Evolutionary conservation across 2,113 vertebrate species (phyloP).

Genomic region (Indicator maculatus): DNA sequence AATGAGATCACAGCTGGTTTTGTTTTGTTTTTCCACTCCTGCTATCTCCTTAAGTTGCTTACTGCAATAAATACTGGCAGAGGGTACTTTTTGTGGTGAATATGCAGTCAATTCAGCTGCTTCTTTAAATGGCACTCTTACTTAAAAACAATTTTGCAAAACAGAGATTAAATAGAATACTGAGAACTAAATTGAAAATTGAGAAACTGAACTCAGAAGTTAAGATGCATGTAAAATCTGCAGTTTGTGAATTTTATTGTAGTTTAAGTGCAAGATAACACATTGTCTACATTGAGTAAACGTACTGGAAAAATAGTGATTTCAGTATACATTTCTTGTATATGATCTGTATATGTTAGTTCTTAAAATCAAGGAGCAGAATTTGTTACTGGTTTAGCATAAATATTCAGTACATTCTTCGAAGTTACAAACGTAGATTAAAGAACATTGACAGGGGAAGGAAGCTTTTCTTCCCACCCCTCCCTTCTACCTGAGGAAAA

Average conservation of each 20-base stretch:
- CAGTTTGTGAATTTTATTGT: not conserved
- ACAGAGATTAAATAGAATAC: not conserved
- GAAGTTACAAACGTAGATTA: not conserved
- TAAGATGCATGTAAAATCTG: not conserved
- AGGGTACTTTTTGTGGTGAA: not conserved
- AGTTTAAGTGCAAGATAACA: not conserved
- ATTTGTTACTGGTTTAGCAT: not conserved
- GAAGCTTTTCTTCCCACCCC: not conserved
- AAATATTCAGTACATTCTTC: not conserved
- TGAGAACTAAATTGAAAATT: not conserved
- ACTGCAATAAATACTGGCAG: not conserved
- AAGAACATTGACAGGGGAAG: not conserved
- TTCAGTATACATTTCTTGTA: not conserved
- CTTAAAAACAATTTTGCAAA: not conserved
- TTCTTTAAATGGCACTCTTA: not conserved
- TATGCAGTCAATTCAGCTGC: not conserved
- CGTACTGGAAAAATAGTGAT: not conserved
- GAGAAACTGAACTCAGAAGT: not conserved
- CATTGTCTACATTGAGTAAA: not conserved
- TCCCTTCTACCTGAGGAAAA: accelerated
- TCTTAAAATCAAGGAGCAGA: not conserved
- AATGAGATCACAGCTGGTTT: slow-evolving; percentile 65
- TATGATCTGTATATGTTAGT: not conserved
- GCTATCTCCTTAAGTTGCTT: not conserved
- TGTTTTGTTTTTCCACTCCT: slow-evolving; percentile 9